phyloP scores from a whole-genome alignment of 2,888 invertebrate genomes.

The Ectemnius continuus region DNA sequence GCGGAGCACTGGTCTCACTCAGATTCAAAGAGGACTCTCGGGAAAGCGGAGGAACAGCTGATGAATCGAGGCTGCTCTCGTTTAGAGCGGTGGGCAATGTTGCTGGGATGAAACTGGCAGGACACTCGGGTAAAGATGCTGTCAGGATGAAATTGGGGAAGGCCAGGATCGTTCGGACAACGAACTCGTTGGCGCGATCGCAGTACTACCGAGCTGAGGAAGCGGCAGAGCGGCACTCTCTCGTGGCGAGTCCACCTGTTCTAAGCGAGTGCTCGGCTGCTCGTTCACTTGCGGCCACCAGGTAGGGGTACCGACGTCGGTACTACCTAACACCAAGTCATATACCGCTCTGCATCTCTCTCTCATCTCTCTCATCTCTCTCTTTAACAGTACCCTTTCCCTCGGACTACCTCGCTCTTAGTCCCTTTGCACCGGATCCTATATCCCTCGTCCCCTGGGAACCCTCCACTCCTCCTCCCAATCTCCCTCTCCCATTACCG shows the following conservation, averaged over 20 bases:
- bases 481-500: neutral
- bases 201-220: constrained; percentile 59
- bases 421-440: neutral
- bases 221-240: constrained; percentile 63
- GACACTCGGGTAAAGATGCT: constrained; percentile 4
- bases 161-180: constrained; percentile 67
- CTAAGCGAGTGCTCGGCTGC: constrained; percentile 38
- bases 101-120: no score
- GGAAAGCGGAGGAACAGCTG: neutral
- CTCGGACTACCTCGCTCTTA: neutral
- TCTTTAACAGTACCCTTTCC: neutral
- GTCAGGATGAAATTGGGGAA: constrained; percentile 9
- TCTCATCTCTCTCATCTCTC: neutral
- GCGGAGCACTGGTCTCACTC: neutral
- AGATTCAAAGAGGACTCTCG: neutral
- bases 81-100: no score
- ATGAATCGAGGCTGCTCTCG: no score
- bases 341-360: constrained; percentile 24
- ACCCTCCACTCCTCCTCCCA: neutral
- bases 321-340: constrained; percentile 23
- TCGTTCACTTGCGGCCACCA: constrained; percentile 6
- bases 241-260: constrained; percentile 57
- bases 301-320: constrained; percentile 56
- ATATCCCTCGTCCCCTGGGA: neutral
- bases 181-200: constrained; percentile 70